A percentile compares a stretch with the other conserved stretches of the same genome.
Conservation (phyloP, 2,797 vertebrate species). For the Moxostoma hubbsi region DNA sequence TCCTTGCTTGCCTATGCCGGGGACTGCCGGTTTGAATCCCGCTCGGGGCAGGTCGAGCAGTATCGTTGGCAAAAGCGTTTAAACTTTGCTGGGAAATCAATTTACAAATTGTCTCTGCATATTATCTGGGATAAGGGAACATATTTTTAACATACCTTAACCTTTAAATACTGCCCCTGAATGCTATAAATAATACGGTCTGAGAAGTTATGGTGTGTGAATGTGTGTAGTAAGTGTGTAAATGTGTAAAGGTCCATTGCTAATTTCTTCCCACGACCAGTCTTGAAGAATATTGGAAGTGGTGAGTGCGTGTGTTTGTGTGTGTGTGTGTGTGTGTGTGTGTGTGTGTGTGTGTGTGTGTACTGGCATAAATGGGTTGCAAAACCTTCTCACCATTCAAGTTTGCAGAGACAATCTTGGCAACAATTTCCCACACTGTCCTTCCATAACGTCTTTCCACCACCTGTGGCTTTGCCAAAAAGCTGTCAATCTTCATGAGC, state of each 20-base stretch:
- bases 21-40: too few relatives aligned
- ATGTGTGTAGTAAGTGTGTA: background rate
- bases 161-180: slow-evolving; percentile 27
- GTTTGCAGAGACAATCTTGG: background rate
- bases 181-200: slow-evolving; percentile 40
- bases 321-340: background rate
- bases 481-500: background rate
- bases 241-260: background rate
- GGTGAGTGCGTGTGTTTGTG: background rate
- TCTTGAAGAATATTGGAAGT: background rate
- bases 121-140: too few relatives aligned
- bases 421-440: background rate
- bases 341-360: background rate
- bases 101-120: too few relatives aligned
- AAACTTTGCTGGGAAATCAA: too few relatives aligned
- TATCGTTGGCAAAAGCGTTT: too few relatives aligned
- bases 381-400: too few relatives aligned
- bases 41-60: too few relatives aligned
- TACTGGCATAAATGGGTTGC: too few relatives aligned
- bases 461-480: slow-evolving; percentile 23
- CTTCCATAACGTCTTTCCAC: background rate
- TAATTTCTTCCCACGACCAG: background rate
- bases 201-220: slow-evolving; percentile 1
- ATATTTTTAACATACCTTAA: too few relatives aligned
- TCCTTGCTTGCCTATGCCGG: too few relatives aligned